These are phyloP conservation scores for Hoplodrina blanda DNA, from an alignment of 2,888 invertebrate species.

Conservation along the genomic window DNA sequence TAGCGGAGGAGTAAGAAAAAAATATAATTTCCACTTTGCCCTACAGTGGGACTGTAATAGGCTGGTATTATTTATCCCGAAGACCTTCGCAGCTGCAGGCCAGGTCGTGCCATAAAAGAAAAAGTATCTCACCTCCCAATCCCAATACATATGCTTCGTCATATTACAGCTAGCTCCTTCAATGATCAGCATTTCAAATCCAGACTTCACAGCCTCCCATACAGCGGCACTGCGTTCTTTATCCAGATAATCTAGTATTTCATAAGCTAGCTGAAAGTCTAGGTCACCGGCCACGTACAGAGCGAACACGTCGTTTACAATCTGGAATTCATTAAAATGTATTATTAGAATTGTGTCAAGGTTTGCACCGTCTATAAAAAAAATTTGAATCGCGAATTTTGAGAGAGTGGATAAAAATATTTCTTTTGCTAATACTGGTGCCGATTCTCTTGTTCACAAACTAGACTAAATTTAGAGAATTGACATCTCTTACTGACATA, in stretches of 20 bases:
- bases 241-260: slow-evolving; percentile 79
- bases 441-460: too few relatives aligned
- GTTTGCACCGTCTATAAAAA: neutral
- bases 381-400: neutral
- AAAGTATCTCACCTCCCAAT: slow-evolving; percentile 86
- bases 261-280: slow-evolving; percentile 72
- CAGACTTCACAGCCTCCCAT: slow-evolving; percentile 81
- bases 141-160: slow-evolving; percentile 77
- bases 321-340: slow-evolving; percentile 71
- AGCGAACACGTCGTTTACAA: slow-evolving; percentile 85
- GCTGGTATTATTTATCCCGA: too few relatives aligned
- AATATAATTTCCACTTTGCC: too few relatives aligned
- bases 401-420: neutral
- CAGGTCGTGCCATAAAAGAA: too few relatives aligned
- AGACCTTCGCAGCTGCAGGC: too few relatives aligned
- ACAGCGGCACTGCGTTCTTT: slow-evolving; percentile 78
- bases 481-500: too few relatives aligned
- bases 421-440: neutral
- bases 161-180: slow-evolving; percentile 76
- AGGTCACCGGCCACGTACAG: slow-evolving; percentile 82
- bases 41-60: too few relatives aligned
- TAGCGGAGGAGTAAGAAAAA: too few relatives aligned
- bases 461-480: too few relatives aligned
- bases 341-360: slow-evolving; percentile 18
- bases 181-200: slow-evolving; percentile 77